Evolutionary conservation across 1,140 invertebrate genomes (phyloP).

Genomic region (Zaprionus camerounensis): DNA sequence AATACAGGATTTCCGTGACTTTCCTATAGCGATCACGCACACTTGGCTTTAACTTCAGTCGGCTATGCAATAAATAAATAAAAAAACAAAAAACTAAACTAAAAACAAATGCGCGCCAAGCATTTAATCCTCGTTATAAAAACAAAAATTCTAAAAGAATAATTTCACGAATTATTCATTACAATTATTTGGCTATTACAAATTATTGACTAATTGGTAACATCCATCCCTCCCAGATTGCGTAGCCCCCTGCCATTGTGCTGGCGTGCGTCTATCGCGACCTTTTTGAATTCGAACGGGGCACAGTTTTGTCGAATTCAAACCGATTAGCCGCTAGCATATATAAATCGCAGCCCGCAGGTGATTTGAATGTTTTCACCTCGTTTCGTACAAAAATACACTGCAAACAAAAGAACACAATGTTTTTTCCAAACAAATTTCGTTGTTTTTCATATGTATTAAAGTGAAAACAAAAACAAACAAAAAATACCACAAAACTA

Average conservation of each 20-base stretch:
- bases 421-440: constrained; percentile 60
- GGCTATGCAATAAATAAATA: constrained; percentile 62
- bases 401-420: constrained; percentile 49
- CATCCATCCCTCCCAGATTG: constrained; percentile 43
- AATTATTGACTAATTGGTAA: constrained; percentile 31
- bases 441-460: constrained; percentile 74
- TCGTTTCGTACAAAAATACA: constrained; percentile 62
- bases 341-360: constrained; percentile 73
- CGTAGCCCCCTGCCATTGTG: constrained; percentile 40
- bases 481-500: constrained; percentile 37
- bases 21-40: constrained; percentile 36
- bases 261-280: constrained; percentile 35
- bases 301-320: constrained; percentile 24
- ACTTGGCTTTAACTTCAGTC: constrained; percentile 15
- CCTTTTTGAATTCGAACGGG: constrained; percentile 51
- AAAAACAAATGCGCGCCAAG: constrained; percentile 56
- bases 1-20: constrained; percentile 72
- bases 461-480: constrained; percentile 44
- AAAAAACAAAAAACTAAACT: constrained; percentile 4
- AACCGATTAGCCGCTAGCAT: constrained; percentile 68
- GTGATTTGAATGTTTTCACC: constrained; percentile 66
- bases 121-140: constrained; percentile 6
- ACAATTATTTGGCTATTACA: constrained; percentile 48
- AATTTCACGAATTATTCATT: constrained; percentile 44
- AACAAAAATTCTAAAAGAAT: constrained; percentile 31